These are phyloP conservation scores for Pammene aurita DNA, from an alignment of 2,888 invertebrate genomes.

Conservation along the genomic window DNA sequence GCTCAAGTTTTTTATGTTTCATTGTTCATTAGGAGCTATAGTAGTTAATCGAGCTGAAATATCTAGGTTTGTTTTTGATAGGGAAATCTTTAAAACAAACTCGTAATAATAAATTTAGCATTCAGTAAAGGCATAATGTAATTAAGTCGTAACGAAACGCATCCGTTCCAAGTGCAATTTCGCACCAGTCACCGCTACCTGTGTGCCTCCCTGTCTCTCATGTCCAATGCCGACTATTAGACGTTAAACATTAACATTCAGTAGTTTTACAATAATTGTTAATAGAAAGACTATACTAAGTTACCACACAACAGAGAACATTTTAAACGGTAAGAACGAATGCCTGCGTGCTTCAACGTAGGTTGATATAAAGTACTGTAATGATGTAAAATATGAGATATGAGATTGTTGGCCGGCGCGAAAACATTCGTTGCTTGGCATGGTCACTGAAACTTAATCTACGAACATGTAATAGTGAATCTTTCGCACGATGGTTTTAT, in stretches of 20 bases:
- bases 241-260: not conserved
- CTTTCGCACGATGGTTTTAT: too few species aligned
- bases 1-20: not conserved
- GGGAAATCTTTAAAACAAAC: not conserved
- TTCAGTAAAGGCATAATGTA: not conserved
- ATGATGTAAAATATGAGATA: not conserved
- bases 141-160: constrained; percentile 13
- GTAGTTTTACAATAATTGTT: constrained; percentile 8
- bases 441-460: too few species aligned
- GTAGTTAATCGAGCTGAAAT: too few species aligned
- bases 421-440: too few species aligned
- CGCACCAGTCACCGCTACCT: constrained; percentile 5
- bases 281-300: constrained; percentile 13
- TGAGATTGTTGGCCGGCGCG: too few species aligned
- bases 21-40: not conserved
- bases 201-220: constrained; percentile 2
- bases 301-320: constrained; percentile 2
- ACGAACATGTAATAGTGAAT: too few species aligned
- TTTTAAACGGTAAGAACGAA: not conserved
- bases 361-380: not conserved
- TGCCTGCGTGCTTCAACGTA: constrained; percentile 4
- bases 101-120: too few species aligned
- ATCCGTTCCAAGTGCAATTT: not conserved
- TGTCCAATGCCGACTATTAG: not conserved
- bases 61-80: too few species aligned